Base-by-base conservation (phyloP, 1,140 invertebrate species). In the Caenorhabditis remanei region DNA sequence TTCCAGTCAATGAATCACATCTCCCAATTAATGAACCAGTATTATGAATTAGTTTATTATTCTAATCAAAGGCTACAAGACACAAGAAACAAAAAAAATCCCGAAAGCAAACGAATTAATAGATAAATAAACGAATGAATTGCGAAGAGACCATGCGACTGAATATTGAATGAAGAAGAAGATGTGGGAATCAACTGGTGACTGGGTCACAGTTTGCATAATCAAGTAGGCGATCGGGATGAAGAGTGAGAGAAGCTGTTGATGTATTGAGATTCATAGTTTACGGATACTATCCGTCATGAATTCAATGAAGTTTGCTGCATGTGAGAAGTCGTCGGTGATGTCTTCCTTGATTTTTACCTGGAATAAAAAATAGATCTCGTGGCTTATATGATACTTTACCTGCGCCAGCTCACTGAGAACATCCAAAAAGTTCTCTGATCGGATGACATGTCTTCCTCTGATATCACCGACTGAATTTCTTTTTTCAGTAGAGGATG, bases 141-240 rank as follows among this genome's bases (percentile, higher is more conserved):
- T 32, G 32, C 32, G 32, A 32, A 32, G 40, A 67, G 40, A 41
- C 63, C 63, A 65, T 41, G 32, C 11, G 32, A 67, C 9, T 67
- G 63, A 67, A 67, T 67, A 67, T 67, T 41, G 63, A 67, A 67
- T 67, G 32, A 67, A 67, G 58, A 41, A 41, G 63, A 65, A 14
- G 63, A 67, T 58, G 56, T 58, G 56, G 56, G 63, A 67, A 67
- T 67, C 63, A 67, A 67, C 63, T 67, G 63, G 63, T 67, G 63
- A 67, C 63, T 67, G 63, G 63, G 63, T 67, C 63, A 67, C 24
- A 13, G 63, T 41, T 41, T 67, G 63, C 63, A 67, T 67, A 67
- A 67, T 67, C 63, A 67, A 67, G 13, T 67, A 67, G 63, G 63
- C 24, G 19, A 40, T 40, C 63, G 24, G 40, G 40, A 19, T 24